Conservation (phyloP, 2,113 vertebrate species). For the Pseudorhombus dupliciocellatus region DNA sequence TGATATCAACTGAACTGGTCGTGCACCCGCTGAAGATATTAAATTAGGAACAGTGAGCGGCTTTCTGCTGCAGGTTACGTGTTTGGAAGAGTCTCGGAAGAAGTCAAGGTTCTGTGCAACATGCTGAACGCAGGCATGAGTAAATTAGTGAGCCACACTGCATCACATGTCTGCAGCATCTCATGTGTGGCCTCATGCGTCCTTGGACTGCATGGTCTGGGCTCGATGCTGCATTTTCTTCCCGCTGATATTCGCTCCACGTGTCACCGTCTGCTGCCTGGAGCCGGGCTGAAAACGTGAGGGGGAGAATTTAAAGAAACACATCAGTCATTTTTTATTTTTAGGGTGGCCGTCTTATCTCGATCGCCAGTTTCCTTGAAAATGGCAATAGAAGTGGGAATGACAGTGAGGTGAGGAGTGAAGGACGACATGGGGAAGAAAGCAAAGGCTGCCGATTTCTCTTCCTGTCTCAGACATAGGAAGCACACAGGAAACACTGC, state of each 20-base stretch:
- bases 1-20: not conserved
- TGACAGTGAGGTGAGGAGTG: conserved; percentile 7
- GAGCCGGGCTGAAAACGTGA: conserved; percentile 40
- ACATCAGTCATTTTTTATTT: not conserved
- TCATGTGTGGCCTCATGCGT: not conserved
- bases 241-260: not conserved
- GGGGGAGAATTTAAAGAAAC: conserved; percentile 17
- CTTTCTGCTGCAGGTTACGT: conserved; percentile 5
- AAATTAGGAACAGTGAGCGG: not conserved
- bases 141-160: not conserved
- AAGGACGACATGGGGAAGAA: not conserved
- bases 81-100: conserved; percentile 1
- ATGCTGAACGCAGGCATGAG: not conserved
- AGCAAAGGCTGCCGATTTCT: conserved; percentile 21
- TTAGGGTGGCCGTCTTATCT: not conserved
- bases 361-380: not conserved
- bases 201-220: not conserved
- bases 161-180: not conserved
- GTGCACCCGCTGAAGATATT: not conserved
- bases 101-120: not conserved
- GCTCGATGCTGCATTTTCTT: not conserved
- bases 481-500: conserved; percentile 61
- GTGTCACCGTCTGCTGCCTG: conserved; percentile 3
- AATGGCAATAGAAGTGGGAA: conserved; percentile 15
- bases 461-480: conserved; percentile 45